Evolutionary conservation across 2,888 invertebrate genomes (phyloP), one percentile per base, ranked within the genome.

Genomic region (Leptothorax acervorum): DNA sequence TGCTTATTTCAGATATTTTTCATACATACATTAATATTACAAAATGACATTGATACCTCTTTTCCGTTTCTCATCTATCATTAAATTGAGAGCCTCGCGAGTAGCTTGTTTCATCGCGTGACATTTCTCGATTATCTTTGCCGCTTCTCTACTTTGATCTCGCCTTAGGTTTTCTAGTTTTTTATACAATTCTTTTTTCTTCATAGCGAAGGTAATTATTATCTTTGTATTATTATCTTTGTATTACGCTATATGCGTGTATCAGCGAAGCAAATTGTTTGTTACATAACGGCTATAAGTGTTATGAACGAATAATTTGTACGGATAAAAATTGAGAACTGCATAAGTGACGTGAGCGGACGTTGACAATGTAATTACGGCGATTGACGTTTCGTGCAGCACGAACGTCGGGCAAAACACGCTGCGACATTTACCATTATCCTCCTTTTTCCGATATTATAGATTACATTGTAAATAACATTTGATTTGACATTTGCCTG

Each of bases 41-140:
- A 35, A 23, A 63, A 23, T 23, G 12, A 3, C n/a, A 3, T 5
- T 3, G 15, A 39, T 48, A 91, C 91, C 87, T 66, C 81, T 91
- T 5, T 87, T 89, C 2, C 83, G 87, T 63, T 91, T 91, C n/a
- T 89, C 86, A 3, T 88, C 83, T 2, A 89, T 39, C 86, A 91
- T 89, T 0, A 71, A 66, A 45, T 70, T 65, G 45, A 86, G 76
- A 39, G 88, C 86, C 42, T 89, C 76, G 0, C 88, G 87, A 15
- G 87, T 86, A 8, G 85, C 83, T 42, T 86, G 84, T 51, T 91
- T 85, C 0, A 83, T 81, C 12, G 86, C 84, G 2, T 82, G 87
- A 75, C 86, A 90, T 6, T 83, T 90, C 65, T 87, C 88, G 0
- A 89, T 88, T 0, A 84, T 82, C 35, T 85, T 87, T 28, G n/a